Conservation (phyloP, 2,797 vertebrate genomes). For the Rhabdomys pumilio region DNA sequence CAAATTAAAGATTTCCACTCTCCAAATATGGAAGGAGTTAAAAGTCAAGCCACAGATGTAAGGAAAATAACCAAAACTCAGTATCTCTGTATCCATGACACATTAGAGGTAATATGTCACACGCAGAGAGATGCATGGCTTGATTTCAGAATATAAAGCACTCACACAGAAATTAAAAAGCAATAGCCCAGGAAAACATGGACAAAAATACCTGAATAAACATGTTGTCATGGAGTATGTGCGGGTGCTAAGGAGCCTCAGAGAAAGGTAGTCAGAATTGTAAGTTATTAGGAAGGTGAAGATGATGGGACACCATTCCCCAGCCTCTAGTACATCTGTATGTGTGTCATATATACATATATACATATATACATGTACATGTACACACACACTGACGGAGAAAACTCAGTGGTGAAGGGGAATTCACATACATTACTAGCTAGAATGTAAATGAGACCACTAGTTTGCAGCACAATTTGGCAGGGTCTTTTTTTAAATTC, state of each 20-base stretch:
- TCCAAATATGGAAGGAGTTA: background rate
- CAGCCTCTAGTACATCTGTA: background rate
- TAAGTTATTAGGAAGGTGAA: background rate
- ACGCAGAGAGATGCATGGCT: background rate
- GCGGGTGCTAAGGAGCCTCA: too few relatives aligned
- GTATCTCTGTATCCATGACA: too few relatives aligned
- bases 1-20: background rate
- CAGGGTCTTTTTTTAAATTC: background rate
- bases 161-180: background rate
- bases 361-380: background rate
- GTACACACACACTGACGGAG: too few relatives aligned
- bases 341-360: background rate
- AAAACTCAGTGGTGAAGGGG: background rate
- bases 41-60: background rate
- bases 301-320: background rate
- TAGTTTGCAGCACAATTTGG: background rate
- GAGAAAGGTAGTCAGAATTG: background rate
- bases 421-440: background rate
- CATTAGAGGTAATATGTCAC: background rate
- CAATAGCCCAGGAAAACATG: background rate
- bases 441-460: background rate
- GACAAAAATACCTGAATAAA: background rate
- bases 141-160: background rate
- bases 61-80: background rate
- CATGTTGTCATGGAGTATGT: background rate